Conservation (phyloP, 2,113 vertebrate genomes). For the Halichoeres trimaculatus region DNA sequence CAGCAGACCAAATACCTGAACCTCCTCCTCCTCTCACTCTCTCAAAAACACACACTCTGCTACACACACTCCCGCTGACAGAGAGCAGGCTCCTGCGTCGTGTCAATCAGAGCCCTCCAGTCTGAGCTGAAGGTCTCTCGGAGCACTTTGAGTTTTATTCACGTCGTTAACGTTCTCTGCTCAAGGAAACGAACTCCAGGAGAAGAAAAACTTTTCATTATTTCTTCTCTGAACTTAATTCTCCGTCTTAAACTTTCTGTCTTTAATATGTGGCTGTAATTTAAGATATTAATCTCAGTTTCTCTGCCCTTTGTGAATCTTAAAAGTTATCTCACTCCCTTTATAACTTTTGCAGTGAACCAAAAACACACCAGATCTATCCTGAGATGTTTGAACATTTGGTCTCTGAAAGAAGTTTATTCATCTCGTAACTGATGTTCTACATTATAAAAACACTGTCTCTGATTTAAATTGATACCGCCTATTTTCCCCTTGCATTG, state of each 20-base stretch:
- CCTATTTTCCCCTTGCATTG: too few species aligned
- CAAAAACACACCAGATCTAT: background rate
- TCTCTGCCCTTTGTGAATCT: slow-evolving; percentile 5
- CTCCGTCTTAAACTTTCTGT: background rate
- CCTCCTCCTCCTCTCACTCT: slow-evolving; percentile 26
- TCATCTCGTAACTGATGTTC: too few species aligned
- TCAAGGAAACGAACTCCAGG: background rate
- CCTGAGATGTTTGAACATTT: background rate
- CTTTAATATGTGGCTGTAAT: slow-evolving; percentile 1
- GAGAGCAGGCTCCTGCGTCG: slow-evolving; percentile 44
- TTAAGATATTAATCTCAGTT: background rate
- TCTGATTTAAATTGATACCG: too few species aligned
- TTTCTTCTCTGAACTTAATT: slow-evolving; percentile 2
- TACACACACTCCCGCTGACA: slow-evolving; percentile 25
- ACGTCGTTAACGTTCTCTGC: slow-evolving; percentile 22
- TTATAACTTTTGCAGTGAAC: too few species aligned
- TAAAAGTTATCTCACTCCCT: background rate
- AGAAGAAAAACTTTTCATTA: slow-evolving; percentile 2
- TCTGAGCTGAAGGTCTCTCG: slow-evolving; percentile 48
- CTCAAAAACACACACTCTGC: slow-evolving; percentile 13
- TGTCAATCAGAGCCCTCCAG: slow-evolving; percentile 60
- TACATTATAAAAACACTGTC: too few species aligned
- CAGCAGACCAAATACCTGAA: slow-evolving; percentile 70
- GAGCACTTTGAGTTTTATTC: slow-evolving; percentile 22
- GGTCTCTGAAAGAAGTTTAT: too few species aligned